Percentiles rank a stretch among this genome's conserved stretches.
phyloP scores from a whole-genome alignment of 2,888 invertebrate genomes.

The Heliconius charithonia region DNA sequence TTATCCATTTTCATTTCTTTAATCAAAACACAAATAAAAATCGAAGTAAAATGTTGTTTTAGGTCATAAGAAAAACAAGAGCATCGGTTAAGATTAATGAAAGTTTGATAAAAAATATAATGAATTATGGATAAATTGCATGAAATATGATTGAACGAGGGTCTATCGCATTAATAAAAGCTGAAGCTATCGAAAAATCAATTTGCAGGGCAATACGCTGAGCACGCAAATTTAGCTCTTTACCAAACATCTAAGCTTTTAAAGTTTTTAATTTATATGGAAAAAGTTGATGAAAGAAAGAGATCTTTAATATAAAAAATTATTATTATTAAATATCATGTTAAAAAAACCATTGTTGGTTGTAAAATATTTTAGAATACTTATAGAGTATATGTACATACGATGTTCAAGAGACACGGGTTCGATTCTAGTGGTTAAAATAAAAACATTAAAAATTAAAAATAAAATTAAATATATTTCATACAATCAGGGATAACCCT shows the following conservation, averaged over 20 bases:
- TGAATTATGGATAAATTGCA: conserved; percentile 26
- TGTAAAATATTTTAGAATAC: too few relatives aligned
- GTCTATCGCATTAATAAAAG: conserved; percentile 28
- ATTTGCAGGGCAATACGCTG: conserved; percentile 12
- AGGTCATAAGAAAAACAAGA: conserved; percentile 24
- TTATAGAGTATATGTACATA: too few relatives aligned
- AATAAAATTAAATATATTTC: too few relatives aligned
- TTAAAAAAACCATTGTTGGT: too few relatives aligned
- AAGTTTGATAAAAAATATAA: conserved; percentile 11
- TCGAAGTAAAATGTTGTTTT: neutral
- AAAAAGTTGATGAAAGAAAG: too few relatives aligned
- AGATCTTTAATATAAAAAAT: neutral
- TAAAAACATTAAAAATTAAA: too few relatives aligned
- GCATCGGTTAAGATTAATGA: conserved; percentile 23
- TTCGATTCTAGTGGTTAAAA: too few relatives aligned
- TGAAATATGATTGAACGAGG: conserved; percentile 28
- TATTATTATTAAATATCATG: too few relatives aligned
- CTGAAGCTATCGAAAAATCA: conserved; percentile 29
- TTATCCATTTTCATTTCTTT: too few relatives aligned
- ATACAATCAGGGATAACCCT: too few relatives aligned
- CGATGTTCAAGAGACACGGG: too few relatives aligned
- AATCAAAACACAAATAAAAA: too few relatives aligned
- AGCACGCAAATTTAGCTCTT: conserved; percentile 16
- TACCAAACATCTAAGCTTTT: neutral
- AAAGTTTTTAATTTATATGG: neutral